phyloP scores from a whole-genome alignment of 2,797 vertebrate species.

The Characodon lateralis region DNA sequence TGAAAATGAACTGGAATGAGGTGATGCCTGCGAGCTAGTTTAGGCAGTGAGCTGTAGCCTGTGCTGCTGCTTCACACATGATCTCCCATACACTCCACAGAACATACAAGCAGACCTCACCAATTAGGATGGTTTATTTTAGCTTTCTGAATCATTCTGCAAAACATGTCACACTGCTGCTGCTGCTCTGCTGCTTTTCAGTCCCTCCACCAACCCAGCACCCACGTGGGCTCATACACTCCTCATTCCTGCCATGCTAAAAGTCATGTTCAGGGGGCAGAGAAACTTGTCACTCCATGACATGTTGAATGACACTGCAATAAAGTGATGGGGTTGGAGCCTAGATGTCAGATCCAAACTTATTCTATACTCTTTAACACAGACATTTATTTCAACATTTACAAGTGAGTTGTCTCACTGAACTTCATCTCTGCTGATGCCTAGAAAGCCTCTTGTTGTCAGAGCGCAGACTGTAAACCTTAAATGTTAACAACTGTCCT shows the following conservation, averaged over 20 bases:
- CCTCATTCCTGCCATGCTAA: too few relatives aligned
- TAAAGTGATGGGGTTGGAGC: too few relatives aligned
- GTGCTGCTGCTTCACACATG: neutral
- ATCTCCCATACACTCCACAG: neutral
- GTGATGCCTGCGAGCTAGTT: neutral
- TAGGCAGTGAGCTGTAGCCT: neutral
- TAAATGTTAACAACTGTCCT: neutral
- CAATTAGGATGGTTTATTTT: neutral
- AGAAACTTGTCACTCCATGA: too few relatives aligned
- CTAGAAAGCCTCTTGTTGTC: too few relatives aligned
- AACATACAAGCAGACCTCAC: neutral
- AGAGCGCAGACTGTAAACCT: neutral
- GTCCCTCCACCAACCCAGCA: neutral
- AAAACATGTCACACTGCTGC: neutral
- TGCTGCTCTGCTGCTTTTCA: neutral
- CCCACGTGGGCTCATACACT: too few relatives aligned
- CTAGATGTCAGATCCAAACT: too few relatives aligned
- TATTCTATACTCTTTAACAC: too few relatives aligned
- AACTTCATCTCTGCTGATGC: too few relatives aligned
- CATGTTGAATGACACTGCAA: too few relatives aligned
- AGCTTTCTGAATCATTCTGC: slow-evolving; percentile 1
- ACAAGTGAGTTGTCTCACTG: too few relatives aligned
- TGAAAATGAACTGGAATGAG: neutral
- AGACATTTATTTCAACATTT: too few relatives aligned
- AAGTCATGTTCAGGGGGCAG: too few relatives aligned